Percentiles rank a stretch among this genome's conserved stretches.
Evolutionary conservation across 2,888 invertebrate genomes (phyloP).

Genomic region (Dasysyrphus tricinctus): DNA sequence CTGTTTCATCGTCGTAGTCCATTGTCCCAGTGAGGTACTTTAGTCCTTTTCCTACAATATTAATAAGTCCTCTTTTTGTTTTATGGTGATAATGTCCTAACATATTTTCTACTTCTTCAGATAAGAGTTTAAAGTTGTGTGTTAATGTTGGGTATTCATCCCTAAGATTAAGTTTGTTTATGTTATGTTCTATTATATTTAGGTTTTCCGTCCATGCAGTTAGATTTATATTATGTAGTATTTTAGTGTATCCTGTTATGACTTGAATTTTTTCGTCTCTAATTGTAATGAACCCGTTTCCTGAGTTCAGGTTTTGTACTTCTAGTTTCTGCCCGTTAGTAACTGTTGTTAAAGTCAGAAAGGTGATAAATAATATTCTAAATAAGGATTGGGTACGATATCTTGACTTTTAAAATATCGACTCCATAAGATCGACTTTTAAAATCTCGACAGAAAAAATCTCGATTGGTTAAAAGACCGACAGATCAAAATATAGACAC

Average conservation of each 20-base stretch:
- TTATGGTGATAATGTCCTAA: background rate
- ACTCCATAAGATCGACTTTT: too few relatives aligned
- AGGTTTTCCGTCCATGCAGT: constrained; percentile 27
- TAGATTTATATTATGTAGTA: background rate
- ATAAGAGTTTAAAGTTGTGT: background rate
- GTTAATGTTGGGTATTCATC: constrained; percentile 13
- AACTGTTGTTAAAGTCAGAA: background rate
- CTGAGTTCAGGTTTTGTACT: background rate
- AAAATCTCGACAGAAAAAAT: too few relatives aligned
- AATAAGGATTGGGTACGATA: too few relatives aligned
- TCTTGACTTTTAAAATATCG: too few relatives aligned
- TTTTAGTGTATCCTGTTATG: constrained; percentile 28
- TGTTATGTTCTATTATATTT: constrained; percentile 32
- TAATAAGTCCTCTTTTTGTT: constrained; percentile 2
- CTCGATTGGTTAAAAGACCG: too few relatives aligned
- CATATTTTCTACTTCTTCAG: constrained; percentile 1
- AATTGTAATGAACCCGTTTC: constrained; percentile 8
- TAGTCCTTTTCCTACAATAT: too few relatives aligned
- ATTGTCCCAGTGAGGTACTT: too few relatives aligned
- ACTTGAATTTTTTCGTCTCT: background rate
- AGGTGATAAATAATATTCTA: too few relatives aligned
- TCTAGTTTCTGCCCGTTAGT: background rate
- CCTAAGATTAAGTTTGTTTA: constrained; percentile 16
- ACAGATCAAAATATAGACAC: too few relatives aligned
- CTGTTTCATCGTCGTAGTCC: too few relatives aligned